phyloP scores from a whole-genome alignment of 2,797 vertebrate species.

The Epinephelus awoara region DNA sequence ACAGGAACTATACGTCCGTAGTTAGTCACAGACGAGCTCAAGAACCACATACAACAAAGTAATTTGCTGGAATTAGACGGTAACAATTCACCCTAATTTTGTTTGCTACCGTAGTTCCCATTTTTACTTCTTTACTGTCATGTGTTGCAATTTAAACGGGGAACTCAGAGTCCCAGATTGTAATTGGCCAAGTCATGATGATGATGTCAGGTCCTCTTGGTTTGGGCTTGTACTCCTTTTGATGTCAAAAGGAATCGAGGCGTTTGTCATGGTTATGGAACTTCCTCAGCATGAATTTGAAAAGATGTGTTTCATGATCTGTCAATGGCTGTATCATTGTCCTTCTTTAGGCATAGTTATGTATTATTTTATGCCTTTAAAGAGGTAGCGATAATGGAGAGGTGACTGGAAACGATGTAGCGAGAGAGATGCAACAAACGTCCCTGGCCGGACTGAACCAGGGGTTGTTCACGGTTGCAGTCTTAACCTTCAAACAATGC shows the following conservation, averaged over 20 bases:
- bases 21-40: neutral
- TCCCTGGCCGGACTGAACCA: neutral
- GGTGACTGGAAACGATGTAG: neutral
- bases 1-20: neutral
- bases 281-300: neutral
- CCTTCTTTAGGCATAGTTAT: neutral
- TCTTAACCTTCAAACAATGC: neutral
- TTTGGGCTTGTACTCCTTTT: neutral
- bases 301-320: neutral
- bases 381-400: neutral
- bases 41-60: neutral
- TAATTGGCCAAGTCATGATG: neutral
- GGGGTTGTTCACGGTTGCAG: neutral
- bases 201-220: neutral
- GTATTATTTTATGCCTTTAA: neutral
- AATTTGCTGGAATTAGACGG: neutral
- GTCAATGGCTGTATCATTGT: no score
- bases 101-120: constrained; percentile 9
- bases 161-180: neutral
- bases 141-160: constrained; percentile 1
- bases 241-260: neutral
- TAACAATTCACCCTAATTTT: neutral
- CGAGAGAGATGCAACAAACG: no score
- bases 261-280: neutral
- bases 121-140: constrained; percentile 13